phyloP scores from a whole-genome alignment of 2,888 invertebrate species.

The Subacronicta megacephala region DNA sequence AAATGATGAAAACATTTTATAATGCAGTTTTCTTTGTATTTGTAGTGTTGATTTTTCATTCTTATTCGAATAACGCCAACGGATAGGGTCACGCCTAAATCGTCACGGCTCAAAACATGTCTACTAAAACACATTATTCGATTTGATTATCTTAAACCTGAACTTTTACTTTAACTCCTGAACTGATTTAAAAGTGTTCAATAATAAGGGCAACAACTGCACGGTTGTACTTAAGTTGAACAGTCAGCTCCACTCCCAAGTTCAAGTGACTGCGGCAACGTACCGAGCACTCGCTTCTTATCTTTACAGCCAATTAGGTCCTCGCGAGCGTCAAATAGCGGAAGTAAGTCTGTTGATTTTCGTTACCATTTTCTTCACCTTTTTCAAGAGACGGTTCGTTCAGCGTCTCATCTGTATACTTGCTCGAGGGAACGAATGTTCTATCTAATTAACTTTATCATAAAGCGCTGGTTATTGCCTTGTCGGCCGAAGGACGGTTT shows the following conservation, averaged over 20 bases:
- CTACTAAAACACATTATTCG: no score
- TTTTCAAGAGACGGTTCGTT: conserved; percentile 63
- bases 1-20: no score
- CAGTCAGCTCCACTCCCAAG: conserved; percentile 16
- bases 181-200: no score
- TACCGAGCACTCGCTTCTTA: conserved; percentile 22
- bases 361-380: conserved; percentile 68
- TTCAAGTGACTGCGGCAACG: conserved; percentile 23
- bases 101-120: no score
- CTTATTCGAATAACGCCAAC: no score
- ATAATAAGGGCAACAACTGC: background rate
- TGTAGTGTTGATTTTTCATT: no score
- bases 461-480: conserved; percentile 84
- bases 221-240: background rate
- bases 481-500: conserved; percentile 74
- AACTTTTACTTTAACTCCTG: no score
- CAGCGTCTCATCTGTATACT: conserved; percentile 78
- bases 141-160: no score
- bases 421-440: conserved; percentile 86
- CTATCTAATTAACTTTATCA: conserved; percentile 88
- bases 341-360: conserved; percentile 65
- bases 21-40: no score
- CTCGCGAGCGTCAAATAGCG: conserved; percentile 45
- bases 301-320: conserved; percentile 44
- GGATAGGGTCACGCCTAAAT: no score